Base-by-base conservation (phyloP, 2,888 invertebrate genomes). In the Suillia variegata region DNA sequence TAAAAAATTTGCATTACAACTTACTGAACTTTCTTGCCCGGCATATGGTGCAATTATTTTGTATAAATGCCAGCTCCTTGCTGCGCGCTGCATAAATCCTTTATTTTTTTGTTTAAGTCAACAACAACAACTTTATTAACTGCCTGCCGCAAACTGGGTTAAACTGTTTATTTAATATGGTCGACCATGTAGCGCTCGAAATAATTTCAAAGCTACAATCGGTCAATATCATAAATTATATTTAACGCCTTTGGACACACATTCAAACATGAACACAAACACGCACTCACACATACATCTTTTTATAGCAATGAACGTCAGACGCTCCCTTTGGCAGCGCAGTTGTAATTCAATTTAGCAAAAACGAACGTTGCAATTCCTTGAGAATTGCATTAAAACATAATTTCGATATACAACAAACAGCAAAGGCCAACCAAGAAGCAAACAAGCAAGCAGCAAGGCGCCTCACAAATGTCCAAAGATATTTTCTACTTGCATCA, bases 291-390 rank as follows among this genome's bases (percentile, higher is more conserved):
- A n/a, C n/a, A n/a, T n/a, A n/a, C n/a, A n/a, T n/a, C n/a, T n/a
- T n/a, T n/a, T n/a, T n/a, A n/a, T n/a, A n/a, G n/a, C n/a, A n/a
- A n/a, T n/a, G n/a, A n/a, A n/a, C n/a, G n/a, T n/a, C n/a, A 4
- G 10, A n/a, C 6, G n/a, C n/a, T 38, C n/a, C 38, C 38, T n/a
- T n/a, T 38, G 18, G 45, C 45, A 24, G 33, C 20, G n/a, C 50
- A 13, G 42, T 45, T 64, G 64, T 70, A 66, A 68, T 72, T 72
- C 66, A 74, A 74, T 71, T 71, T 69, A 64, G 64, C 50, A 53
- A 66, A 65, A 70, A 31, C 26, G 31, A 38, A 38, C 10, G 15
- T 4, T 70, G 70, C 73, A 73, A 64, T 64, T 62, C 59, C 54
- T 57, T 62, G 52, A 17, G 20, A 52, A 52, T 50, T 52, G 65